These are phyloP conservation scores for Spodoptera frugiperda DNA, from an alignment of 1,140 invertebrate species.

Conservation along the genomic window DNA sequence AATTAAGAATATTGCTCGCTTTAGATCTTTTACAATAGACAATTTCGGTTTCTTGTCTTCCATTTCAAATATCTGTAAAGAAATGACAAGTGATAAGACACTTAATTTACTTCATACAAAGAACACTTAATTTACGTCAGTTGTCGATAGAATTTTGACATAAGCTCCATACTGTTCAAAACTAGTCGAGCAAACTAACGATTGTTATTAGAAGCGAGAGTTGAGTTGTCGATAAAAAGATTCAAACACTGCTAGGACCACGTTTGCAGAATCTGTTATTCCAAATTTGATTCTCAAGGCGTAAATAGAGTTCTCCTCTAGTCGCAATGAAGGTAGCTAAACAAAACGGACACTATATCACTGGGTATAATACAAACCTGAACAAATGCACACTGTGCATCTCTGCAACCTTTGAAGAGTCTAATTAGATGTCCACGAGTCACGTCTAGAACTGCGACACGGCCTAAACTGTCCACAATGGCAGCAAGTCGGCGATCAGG, in stretches of 20 bases:
- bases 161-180: too few relatives aligned
- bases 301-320: too few relatives aligned
- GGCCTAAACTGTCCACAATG: conserved; percentile 94
- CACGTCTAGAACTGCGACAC: conserved; percentile 95
- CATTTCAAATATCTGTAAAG: conserved; percentile 78
- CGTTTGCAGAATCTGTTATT: too few relatives aligned
- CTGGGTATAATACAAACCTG: conserved; percentile 85
- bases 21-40: conserved; percentile 73
- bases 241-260: too few relatives aligned
- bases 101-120: too few relatives aligned
- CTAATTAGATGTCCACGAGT: conserved; percentile 92
- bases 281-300: too few relatives aligned
- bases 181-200: too few relatives aligned
- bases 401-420: conserved; percentile 97
- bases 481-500: conserved; percentile 93
- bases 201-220: too few relatives aligned
- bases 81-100: neutral
- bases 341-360: neutral
- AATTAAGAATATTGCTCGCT: conserved; percentile 76
- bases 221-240: too few relatives aligned
- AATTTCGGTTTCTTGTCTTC: conserved; percentile 79
- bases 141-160: too few relatives aligned
- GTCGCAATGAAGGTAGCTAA: neutral
- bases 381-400: conserved; percentile 97
- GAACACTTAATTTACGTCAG: neutral